Evolutionary conservation across 2,888 invertebrate species (phyloP), one percentile per base, ranked within the genome.

Genomic region (Rhyacophila evoluta): DNA sequence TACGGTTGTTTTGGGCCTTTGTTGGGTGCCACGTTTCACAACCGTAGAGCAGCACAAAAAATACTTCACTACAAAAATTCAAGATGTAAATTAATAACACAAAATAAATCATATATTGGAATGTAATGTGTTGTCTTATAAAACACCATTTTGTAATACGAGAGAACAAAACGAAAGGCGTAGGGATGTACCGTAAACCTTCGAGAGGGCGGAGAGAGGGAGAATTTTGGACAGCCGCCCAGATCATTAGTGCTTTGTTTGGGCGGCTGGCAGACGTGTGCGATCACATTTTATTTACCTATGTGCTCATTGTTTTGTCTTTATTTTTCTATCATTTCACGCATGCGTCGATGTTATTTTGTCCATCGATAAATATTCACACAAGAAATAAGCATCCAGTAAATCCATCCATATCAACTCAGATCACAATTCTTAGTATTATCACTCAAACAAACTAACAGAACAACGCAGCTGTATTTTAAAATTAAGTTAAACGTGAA

Each of bases 231-330:
- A 69, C 29, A 74, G 79, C 39, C 55, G 75, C 74, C 39, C 72
- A 28, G 70, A 68, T 81, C 81, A 79, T 81, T 81, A 81, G 77
- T 77, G 81, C 72, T 79, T 81, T 81, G 78, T 75, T 78, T 81
- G 67, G 76, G 55, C 73, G 69, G 27, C 39, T 39, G 81, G 41
- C 33, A 39, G 80, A 69, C 78, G 80, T 75, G 77, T 72, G 80
- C 27, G 77, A 74, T 74, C 55, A 55, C 19, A 68, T 73, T 74
- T 77, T 78, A 71, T 74, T 74, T 55, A 55, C 41, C 41, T 55
- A 55, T 55, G 41, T 55, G 41, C 15, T 55, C 41, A 55, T 55
- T 55, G 41, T 55, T 55, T 55, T 55, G 41, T 55, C 41, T 55
- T 55, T 55, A 25, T 25, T 55, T 55, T 55, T 55, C 4, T 55